Conservation (phyloP, 2,888 invertebrate species). For the Blera fallax region DNA sequence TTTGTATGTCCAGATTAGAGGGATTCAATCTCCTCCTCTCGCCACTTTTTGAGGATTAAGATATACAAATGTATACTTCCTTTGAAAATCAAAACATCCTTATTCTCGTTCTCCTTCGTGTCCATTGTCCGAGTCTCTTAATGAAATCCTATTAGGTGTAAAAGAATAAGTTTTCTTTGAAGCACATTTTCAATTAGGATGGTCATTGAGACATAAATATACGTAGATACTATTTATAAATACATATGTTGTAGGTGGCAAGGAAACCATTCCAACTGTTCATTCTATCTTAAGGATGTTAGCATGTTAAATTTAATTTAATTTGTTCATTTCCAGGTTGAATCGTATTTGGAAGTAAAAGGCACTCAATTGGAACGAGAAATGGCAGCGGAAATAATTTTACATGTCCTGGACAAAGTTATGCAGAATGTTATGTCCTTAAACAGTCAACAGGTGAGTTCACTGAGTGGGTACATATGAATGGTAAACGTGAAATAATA, state of each 20-base stretch:
- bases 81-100: background rate
- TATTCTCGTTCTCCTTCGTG: background rate
- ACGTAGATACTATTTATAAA: too few species aligned
- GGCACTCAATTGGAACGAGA: slow-evolving; percentile 82
- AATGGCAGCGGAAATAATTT: slow-evolving; percentile 83
- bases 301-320: background rate
- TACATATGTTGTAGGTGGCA: background rate
- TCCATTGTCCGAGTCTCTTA: background rate
- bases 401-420: slow-evolving; percentile 86
- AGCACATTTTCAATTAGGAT: background rate
- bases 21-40: background rate
- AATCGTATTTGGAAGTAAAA: slow-evolving; percentile 81
- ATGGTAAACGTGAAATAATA: background rate
- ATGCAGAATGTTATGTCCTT: slow-evolving; percentile 86
- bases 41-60: too few species aligned
- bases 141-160: background rate
- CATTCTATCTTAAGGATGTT: background rate
- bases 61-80: background rate
- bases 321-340: slow-evolving; percentile 76
- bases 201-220: too few species aligned
- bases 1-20: background rate
- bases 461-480: background rate
- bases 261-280: background rate
- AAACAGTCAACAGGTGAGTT: slow-evolving; percentile 87
- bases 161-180: background rate